Evolutionary conservation across 2,797 vertebrate species (phyloP), one percentile per base, ranked within the genome.

Genomic region (Vespertilio murinus): DNA sequence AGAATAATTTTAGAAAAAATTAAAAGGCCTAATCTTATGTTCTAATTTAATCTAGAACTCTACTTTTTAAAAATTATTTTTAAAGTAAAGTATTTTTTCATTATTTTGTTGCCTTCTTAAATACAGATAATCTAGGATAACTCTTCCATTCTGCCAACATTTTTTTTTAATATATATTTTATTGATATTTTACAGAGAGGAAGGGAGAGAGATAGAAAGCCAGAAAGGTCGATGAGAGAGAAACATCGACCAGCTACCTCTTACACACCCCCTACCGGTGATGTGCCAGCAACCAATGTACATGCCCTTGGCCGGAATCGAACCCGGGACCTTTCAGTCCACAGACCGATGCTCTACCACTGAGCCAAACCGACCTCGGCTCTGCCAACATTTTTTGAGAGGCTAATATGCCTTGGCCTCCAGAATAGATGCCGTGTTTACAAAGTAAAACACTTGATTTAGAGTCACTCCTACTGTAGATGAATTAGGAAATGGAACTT

Each of bases 1-100:
- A 84, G 49, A 65, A 35, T 69, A 80, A 85, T 77, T 35, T 73
- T 86, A 74, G 65, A 90, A 90, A 59, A 49, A 25, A 54, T 49
- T 33, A 23, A 73, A 80, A 85, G 33, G 7, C 35, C 69, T 88
- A 30, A 74, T 40, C 28, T 77, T 71, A 64, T 28, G 14, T 64
- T 92, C 23, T 40, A 67, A 81, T 89, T 96, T 92, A 86, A 78
- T 33, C 40, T 91, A 45, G 45, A 93, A 77, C 59, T 67, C 1
- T 2, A 61, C 18, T 88, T 70, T 70, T 84, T 8, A 69, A 52
- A 81, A 73, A 35, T 78, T 74, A 52, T 49, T 89, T 88, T 73
- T 64, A 67, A 89, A 88, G 20, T 86, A 54, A 47, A 38, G 45
- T 47, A 2, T 14, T 11, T 45, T 71, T 79, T n/a, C 38, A 49